These are phyloP conservation scores for Oikopleura vanhoeffeni DNA, from an alignment of 23 tunicate genomes.

Conservation along the genomic window DNA sequence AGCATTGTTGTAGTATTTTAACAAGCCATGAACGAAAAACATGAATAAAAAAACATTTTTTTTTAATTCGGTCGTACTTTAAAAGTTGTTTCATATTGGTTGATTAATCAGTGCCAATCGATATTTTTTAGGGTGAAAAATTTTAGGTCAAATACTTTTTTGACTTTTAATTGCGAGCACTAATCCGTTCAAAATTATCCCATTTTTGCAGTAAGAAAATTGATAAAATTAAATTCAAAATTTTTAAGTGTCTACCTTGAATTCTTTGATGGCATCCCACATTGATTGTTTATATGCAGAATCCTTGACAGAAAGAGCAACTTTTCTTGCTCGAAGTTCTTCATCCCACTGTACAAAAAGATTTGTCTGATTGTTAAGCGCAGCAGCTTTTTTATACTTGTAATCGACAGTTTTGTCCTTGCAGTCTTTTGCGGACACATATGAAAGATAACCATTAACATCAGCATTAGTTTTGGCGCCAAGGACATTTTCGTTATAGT, in stretches of 20 bases:
- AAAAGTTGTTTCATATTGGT: too few relatives aligned
- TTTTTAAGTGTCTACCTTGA: too few relatives aligned
- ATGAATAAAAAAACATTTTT: too few relatives aligned
- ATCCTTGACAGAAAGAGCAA: constrained; percentile 10
- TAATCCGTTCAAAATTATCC: not conserved
- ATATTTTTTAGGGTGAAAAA: not conserved
- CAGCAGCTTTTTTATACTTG: not conserved
- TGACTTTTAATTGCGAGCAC: not conserved
- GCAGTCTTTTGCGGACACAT: constrained; percentile 20
- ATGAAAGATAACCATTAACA: constrained; percentile 43
- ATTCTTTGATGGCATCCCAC: constrained; percentile 9
- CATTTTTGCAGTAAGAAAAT: not conserved
- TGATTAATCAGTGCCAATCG: too few relatives aligned
- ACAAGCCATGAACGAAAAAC: too few relatives aligned
- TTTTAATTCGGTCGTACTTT: too few relatives aligned
- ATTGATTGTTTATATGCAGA: not conserved
- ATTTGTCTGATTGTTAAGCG: not conserved
- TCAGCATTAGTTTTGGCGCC: constrained; percentile 52
- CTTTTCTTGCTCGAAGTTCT: not conserved
- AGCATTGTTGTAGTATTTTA: too few relatives aligned
- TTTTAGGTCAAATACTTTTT: not conserved
- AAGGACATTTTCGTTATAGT: constrained; percentile 38
- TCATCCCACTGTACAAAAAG: not conserved
- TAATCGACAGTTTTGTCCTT: not conserved
- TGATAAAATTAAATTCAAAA: not conserved